A percentile compares a stretch with the other conserved stretches of the same genome.
Conservation (phyloP, 2,797 vertebrate species). For the Siniperca scherzeri region DNA sequence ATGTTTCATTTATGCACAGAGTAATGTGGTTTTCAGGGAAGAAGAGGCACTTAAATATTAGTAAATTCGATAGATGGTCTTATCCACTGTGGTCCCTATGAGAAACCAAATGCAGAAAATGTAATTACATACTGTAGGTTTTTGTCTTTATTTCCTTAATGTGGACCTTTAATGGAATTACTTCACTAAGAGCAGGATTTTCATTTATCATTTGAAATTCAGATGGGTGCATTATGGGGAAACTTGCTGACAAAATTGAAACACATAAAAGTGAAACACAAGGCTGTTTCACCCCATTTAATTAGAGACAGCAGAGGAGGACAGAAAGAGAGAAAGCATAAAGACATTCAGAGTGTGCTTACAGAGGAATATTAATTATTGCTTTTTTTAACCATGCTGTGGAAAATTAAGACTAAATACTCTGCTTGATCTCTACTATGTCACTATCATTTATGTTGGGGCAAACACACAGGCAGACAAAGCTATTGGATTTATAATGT, state of each 20-base stretch:
- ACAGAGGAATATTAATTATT: slow-evolving; percentile 72
- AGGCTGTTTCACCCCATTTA: slow-evolving; percentile 83
- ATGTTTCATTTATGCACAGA: slow-evolving; percentile 82
- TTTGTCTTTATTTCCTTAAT: slow-evolving; percentile 90
- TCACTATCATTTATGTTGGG: slow-evolving; percentile 52
- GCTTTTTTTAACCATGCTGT: slow-evolving; percentile 34
- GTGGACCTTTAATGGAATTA: slow-evolving; percentile 89
- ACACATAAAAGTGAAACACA: slow-evolving; percentile 84
- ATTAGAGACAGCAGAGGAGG: slow-evolving; percentile 77
- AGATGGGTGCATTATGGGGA: slow-evolving; percentile 88
- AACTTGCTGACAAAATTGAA: slow-evolving; percentile 93
- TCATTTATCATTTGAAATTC: slow-evolving; percentile 96
- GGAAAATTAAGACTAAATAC: slow-evolving; percentile 72
- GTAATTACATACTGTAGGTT: slow-evolving; percentile 86
- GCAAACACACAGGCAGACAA: slow-evolving; percentile 48
- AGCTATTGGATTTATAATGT: slow-evolving; percentile 73
- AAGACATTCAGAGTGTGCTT: slow-evolving; percentile 52
- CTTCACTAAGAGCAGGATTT: slow-evolving; percentile 88
- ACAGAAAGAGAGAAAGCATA: slow-evolving; percentile 29
- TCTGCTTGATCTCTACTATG: slow-evolving; percentile 69
- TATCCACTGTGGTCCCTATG: slow-evolving; percentile 75
- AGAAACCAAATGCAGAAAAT: slow-evolving; percentile 84
- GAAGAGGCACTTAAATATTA: slow-evolving; percentile 86
- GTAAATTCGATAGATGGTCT: slow-evolving; percentile 83
- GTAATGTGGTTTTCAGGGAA: slow-evolving; percentile 84